Base-by-base conservation (phyloP, 2,888 invertebrate species). In the Sesia apiformis region DNA sequence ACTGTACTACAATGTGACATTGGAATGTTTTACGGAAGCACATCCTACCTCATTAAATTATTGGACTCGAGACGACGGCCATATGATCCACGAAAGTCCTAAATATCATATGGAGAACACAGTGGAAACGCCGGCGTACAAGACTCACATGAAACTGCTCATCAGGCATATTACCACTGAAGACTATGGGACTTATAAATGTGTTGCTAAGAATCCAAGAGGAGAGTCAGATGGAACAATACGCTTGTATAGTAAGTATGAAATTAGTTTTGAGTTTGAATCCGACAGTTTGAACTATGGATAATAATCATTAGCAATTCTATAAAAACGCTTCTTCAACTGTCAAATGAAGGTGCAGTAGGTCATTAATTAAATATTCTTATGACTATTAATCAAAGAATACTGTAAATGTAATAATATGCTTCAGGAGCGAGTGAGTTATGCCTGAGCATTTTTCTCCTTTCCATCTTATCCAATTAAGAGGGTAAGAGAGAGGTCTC, bases 161-260 rank as follows among this genome's bases (percentile, higher is more conserved):
- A 96, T 97, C 66, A 90, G 91, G 67, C 93, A 94, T 76, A 93
- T 97, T 56, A 91, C 93, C 69, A 92, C 92, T 62, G 92, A 91
- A 66, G 97, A 97, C 82, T 96, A 95, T 75, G 97, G 96, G 39
- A 95, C 93, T 53, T 97, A 96, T 81, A 96, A 96, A 79, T 96
- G 96, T 65, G 93, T 95, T 39, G 95, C 97, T 58, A 97, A 97
- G 86, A 97, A 97, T 89, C 96, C 96, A 56, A 91, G 97, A 62
- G 96, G 97, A 60, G 96, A 96, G 79, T 97, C 96, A 52, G 96
- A 96, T 82, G 97, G 97, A 63, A 94, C 94, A 60, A 97, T 97
- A 77, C 92, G 95, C 66, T 91, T 97, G 61, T 96, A 97, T 83
- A 94, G 97, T 97, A 91, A 94, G 96, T 93, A 49, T 38, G 23